Evolutionary conservation across 2,113 vertebrate species (phyloP), one percentile per base, ranked within the genome.

Genomic region (Brachyistius frenatus): DNA sequence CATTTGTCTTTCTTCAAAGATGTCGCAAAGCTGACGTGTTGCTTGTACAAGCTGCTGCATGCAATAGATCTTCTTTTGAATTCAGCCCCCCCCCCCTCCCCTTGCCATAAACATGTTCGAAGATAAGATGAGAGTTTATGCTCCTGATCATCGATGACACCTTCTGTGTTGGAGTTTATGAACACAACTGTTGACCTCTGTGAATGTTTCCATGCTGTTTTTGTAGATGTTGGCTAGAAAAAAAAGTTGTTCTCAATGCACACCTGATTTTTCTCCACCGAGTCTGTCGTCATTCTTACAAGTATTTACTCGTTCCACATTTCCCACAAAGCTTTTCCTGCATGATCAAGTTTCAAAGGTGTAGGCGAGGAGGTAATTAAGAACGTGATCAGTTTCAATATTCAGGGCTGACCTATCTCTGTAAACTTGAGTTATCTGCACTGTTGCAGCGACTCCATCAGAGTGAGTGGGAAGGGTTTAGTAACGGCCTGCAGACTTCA

Each of bases 261-360:
- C 66, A 85, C 75, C 84, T 79, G 78, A 68, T 71, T 55, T 37
- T 54, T 13, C 46, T 55, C 58, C 66, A 7, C 39, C 53, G 1
- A 79, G 35, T 58, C 83, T 78, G 70, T 82, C 76, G 70, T 80
- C 68, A 65, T 80, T 60, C 67, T 80, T 50, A 61, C 65, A 74
- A 65, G 32, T 73, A 65, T 73, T 72, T 55, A 37, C 44, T n/a
- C 11, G 33, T 33, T n/a, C 55, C 7, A 33, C 33, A 39, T 82
- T 70, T 63, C 4, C 58, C 50, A 7, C n/a, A 56, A 16, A 79
- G 46, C 13, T 0, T 46, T 69, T 83, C 66, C 68, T 1, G 1
- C 80, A 61, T 83, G 61, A 76, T 64, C 64, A 63, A 8, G 50
- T 83, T 72, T 76, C 41, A 62, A 63, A 65, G 16, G 33, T 56